Evolutionary conservation across 2,797 vertebrate species (phyloP).

Genomic region (Sorex maritimensis): DNA sequence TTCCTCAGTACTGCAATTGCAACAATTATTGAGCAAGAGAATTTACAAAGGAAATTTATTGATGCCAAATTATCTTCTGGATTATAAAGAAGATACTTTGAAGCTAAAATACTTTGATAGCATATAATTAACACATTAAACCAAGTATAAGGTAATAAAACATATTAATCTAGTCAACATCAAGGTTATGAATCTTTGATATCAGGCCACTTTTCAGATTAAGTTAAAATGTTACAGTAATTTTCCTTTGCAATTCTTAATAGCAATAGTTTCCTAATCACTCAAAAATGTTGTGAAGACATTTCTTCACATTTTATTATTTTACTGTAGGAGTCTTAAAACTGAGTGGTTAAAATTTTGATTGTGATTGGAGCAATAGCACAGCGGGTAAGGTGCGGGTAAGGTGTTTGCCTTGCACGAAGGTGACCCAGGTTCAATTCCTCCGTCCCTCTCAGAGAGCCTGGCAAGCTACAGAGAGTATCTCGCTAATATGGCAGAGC

Average conservation of each 20-base stretch:
- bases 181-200: slow-evolving; percentile 82
- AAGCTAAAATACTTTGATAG: slow-evolving; percentile 65
- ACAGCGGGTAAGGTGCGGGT: no score
- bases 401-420: no score
- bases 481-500: no score
- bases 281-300: slow-evolving; percentile 71
- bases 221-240: slow-evolving; percentile 74
- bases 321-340: slow-evolving; percentile 72
- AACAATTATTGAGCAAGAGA: slow-evolving; percentile 35
- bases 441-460: no score
- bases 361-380: slow-evolving; percentile 39
- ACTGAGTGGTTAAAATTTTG: slow-evolving; percentile 63
- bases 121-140: slow-evolving; percentile 82
- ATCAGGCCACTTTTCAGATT: slow-evolving; percentile 58
- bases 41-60: slow-evolving; percentile 56
- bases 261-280: slow-evolving; percentile 73
- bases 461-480: no score
- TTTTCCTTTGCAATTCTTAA: slow-evolving; percentile 80
- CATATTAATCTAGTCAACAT: slow-evolving; percentile 81
- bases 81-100: slow-evolving; percentile 58
- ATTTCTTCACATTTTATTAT: slow-evolving; percentile 72
- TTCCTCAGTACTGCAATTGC: neutral
- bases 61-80: slow-evolving; percentile 69
- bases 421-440: no score
- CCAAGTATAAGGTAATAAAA: slow-evolving; percentile 80